These are phyloP conservation scores for Drosophila tristis DNA, from an alignment of 1,140 invertebrate species.

Conservation along the genomic window DNA sequence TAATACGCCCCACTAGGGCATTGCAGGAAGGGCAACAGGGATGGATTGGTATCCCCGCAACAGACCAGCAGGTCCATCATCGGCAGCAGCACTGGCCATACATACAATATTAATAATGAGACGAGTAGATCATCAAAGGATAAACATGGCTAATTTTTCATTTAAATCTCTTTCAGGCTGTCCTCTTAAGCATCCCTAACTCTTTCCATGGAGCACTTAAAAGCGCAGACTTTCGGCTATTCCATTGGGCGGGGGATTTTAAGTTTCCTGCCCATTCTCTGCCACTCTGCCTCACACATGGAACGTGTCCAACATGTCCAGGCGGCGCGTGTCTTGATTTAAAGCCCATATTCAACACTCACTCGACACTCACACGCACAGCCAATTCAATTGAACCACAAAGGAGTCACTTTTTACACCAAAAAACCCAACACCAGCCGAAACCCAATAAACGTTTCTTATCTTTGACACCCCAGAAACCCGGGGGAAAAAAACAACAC, in stretches of 20 bases:
- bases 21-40: conserved; percentile 34
- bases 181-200: not conserved
- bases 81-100: conserved; percentile 23
- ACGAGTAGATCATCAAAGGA: conserved; percentile 15
- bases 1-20: not conserved
- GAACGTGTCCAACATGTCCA: not conserved
- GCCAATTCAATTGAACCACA: conserved; percentile 6
- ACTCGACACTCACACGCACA: conserved; percentile 24
- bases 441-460: conserved; percentile 24
- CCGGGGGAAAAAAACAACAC: conserved; percentile 30
- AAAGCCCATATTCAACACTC: conserved; percentile 56
- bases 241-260: too few species aligned
- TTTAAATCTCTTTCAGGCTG: conserved; percentile 5
- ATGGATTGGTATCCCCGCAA: conserved; percentile 1
- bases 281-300: not conserved
- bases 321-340: conserved; percentile 68
- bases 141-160: conserved; percentile 10
- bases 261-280: too few species aligned
- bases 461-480: conserved; percentile 50
- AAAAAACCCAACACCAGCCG: conserved; percentile 29
- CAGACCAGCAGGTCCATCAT: conserved; percentile 49
- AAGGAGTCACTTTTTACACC: conserved; percentile 52
- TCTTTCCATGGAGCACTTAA: not conserved
- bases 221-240: too few species aligned
- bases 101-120: conserved; percentile 50